Evolutionary conservation across 2,113 vertebrate genomes (phyloP), one percentile per base, ranked within the genome.

Genomic region (Antigone vipio): DNA sequence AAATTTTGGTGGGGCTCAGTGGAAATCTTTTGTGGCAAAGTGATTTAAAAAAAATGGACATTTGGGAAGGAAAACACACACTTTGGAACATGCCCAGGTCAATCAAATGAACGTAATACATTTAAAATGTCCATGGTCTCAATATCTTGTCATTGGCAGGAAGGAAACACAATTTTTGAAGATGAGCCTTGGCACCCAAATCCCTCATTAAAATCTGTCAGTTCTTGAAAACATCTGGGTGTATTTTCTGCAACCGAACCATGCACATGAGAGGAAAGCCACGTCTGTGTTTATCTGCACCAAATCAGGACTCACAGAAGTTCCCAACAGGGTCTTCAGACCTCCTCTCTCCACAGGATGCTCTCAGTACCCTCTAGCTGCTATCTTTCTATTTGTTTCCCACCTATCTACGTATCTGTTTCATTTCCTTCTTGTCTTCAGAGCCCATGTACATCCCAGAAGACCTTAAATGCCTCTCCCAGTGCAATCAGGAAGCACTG

Each of bases 1-100:
- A 92, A 66, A 83, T 85, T 92, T 94, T 96, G 94, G 93, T 95
- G 89, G 84, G 63, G 89, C 84, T 93, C 35, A 76, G 50, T 74
- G 81, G 89, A 94, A 95, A 83, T 92, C 38, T 95, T 94, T 32
- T 26, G 63, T 8, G 20, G 69, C 84, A 93, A 83, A 93, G 27
- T 9, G 16, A 69, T 84, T 78, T 24, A 23, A 75, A 75, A 75
- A 84, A 88, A 92, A 56, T 5, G 35, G 63, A 40, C 45, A 63
- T 67, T 76, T 76, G 45, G 58, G 74, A 91, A 94, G 86, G 80
- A 88, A 92, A 91, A 3, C 13, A 18, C 47, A 55, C 16, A 16
- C 38, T 85, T 66, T 66, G 69, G 75, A 95, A 66, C n/a, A 69
- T 21, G 10, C 9, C 34, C 4, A 1, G 12, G 4, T 30, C 71